phyloP scores from a whole-genome alignment of 2,797 vertebrate species.

The Neoniphon sammara region DNA sequence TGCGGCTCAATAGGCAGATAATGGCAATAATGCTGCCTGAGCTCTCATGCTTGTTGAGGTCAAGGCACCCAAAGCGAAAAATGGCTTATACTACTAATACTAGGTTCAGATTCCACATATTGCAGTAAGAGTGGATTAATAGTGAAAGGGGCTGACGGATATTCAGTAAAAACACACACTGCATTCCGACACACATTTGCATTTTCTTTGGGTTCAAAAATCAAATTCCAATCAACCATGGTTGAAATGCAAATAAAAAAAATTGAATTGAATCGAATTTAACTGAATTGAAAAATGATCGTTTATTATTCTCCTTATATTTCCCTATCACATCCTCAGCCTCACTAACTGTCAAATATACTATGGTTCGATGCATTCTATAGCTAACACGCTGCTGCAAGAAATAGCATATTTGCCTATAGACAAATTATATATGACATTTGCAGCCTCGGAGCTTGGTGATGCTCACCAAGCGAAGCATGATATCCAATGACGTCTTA shows the following conservation, averaged over 20 bases:
- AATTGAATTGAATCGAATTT: too few relatives aligned
- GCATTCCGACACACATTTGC: neutral
- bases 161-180: too few relatives aligned
- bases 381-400: conserved; percentile 45
- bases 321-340: conserved; percentile 31
- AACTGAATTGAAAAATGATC: too few relatives aligned
- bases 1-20: too few relatives aligned
- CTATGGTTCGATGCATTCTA: conserved; percentile 38
- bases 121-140: too few relatives aligned
- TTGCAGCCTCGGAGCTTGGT: conserved; percentile 20
- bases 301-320: too few relatives aligned
- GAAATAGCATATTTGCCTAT: conserved; percentile 48
- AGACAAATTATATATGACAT: conserved; percentile 40
- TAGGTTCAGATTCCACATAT: too few relatives aligned
- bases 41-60: neutral
- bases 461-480: conserved; percentile 30
- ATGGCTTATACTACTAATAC: too few relatives aligned
- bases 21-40: too few relatives aligned
- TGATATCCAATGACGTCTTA: conserved; percentile 15
- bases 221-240: too few relatives aligned
- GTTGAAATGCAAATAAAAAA: too few relatives aligned
- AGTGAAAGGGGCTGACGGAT: too few relatives aligned
- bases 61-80: neutral
- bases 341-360: conserved; percentile 9
- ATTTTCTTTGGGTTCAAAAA: neutral